These are phyloP conservation scores for Porites evermanni DNA, from an alignment of 92 coral and sea anemone species.

Conservation along the genomic window DNA sequence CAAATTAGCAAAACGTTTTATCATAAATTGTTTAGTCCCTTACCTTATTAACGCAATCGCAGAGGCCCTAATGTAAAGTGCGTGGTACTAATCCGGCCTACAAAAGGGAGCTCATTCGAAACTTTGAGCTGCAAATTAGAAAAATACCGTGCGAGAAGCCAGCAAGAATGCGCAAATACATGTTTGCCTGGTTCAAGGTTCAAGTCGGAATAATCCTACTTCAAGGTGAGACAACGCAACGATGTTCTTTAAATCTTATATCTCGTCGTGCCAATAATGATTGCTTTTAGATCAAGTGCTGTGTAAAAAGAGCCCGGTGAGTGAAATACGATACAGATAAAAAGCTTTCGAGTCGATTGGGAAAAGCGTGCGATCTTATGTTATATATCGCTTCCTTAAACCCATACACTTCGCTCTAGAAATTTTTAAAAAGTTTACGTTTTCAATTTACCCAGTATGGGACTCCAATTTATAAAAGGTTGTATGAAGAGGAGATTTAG, in stretches of 20 bases:
- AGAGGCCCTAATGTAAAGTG: slow-evolving; percentile 23
- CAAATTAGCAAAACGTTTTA: slow-evolving; percentile 16
- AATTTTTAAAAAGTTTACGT: not conserved
- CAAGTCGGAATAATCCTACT: not conserved
- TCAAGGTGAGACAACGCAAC: slow-evolving; percentile 6
- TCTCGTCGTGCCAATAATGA: not conserved
- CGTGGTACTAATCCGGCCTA: slow-evolving; percentile 33
- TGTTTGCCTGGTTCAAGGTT: not conserved
- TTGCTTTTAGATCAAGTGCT: no score
- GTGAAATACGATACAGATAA: not conserved
- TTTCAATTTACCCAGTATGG: not conserved
- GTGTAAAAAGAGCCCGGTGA: no score
- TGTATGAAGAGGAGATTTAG: not conserved
- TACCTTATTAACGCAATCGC: not conserved
- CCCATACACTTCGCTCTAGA: not conserved
- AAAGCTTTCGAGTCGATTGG: not conserved
- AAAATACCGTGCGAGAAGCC: not conserved
- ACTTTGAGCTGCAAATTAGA: not conserved
- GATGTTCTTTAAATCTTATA: not conserved
- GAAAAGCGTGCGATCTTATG: not conserved
- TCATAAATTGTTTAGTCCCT: slow-evolving; percentile 22
- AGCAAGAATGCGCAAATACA: not conserved
- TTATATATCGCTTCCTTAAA: not conserved
- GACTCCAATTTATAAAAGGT: not conserved
- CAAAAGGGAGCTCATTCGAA: not conserved